Evolutionary conservation across 2,113 vertebrate genomes (phyloP).

Genomic region (Lampris megalopsis): DNA sequence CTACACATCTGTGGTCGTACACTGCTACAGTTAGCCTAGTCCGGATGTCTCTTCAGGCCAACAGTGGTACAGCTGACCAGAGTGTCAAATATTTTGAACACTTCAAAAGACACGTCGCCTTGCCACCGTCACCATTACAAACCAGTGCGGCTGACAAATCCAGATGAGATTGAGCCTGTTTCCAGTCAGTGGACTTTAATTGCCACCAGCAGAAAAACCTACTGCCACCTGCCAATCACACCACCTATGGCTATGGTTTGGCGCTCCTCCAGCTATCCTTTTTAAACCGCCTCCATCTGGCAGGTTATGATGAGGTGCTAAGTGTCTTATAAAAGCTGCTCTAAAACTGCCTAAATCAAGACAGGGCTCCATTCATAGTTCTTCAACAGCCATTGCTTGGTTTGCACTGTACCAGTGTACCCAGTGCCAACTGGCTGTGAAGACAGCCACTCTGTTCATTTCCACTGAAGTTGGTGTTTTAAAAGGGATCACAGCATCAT

Average conservation of each 20-base stretch:
- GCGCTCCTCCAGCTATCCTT: slow-evolving; percentile 59
- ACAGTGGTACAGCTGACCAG: not conserved
- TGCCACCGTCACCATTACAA: slow-evolving; percentile 35
- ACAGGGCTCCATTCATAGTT: slow-evolving; percentile 57
- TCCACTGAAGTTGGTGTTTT: not conserved
- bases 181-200: slow-evolving; percentile 22
- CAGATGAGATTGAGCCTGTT: slow-evolving; percentile 31
- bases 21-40: too few species aligned
- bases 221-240: slow-evolving; percentile 60
- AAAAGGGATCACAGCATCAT: slow-evolving; percentile 7
- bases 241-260: slow-evolving; percentile 59
- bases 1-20: too few species aligned
- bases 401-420: slow-evolving; percentile 52
- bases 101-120: slow-evolving; percentile 31
- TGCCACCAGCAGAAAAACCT: slow-evolving; percentile 51
- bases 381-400: slow-evolving; percentile 51
- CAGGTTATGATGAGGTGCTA: slow-evolving; percentile 82
- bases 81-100: slow-evolving; percentile 18
- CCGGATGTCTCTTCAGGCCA: not conserved
- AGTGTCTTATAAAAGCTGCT: slow-evolving; percentile 79
- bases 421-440: not conserved
- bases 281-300: slow-evolving; percentile 72
- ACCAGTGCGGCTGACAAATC: slow-evolving; percentile 15
- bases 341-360: slow-evolving; percentile 72
- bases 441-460: slow-evolving; percentile 20